phyloP scores from a whole-genome alignment of 2,113 vertebrate species.

The Cyprinus carpio region DNA sequence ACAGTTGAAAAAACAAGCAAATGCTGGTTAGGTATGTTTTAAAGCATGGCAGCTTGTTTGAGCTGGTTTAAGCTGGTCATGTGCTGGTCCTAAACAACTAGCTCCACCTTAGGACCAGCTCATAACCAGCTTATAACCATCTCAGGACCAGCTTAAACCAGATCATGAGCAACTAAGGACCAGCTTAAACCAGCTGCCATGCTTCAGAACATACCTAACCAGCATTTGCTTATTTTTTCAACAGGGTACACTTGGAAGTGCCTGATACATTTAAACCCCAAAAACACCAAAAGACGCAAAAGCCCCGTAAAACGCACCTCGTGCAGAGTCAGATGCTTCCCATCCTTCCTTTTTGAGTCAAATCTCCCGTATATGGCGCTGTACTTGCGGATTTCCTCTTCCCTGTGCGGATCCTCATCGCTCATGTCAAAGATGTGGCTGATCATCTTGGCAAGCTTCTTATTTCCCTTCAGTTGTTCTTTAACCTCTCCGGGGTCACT shows the following conservation, averaged over 20 bases:
- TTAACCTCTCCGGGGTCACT: conserved; percentile 80
- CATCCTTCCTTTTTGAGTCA: conserved; percentile 96
- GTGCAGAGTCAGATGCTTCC: conserved; percentile 94
- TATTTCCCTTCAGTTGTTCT: conserved; percentile 89
- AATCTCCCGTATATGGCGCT: conserved; percentile 98
- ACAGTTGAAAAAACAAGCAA: too few relatives aligned
- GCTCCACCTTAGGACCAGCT: too few relatives aligned
- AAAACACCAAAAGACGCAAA: neutral
- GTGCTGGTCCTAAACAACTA: too few relatives aligned
- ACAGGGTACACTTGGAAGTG: neutral
- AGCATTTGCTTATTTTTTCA: too few relatives aligned
- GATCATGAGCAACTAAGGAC: too few relatives aligned
- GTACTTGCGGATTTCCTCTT: conserved; percentile 97
- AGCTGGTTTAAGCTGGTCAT: too few relatives aligned
- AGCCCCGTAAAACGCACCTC: conserved; percentile 76
- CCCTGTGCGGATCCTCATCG: conserved; percentile 87
- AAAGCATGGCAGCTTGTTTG: too few relatives aligned
- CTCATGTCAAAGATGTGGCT: conserved; percentile 96
- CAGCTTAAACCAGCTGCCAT: too few relatives aligned
- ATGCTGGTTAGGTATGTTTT: too few relatives aligned
- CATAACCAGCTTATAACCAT: too few relatives aligned
- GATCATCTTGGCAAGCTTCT: conserved; percentile 97
- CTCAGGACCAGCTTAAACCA: too few relatives aligned
- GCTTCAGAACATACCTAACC: too few relatives aligned
- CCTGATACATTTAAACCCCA: neutral